Base-by-base conservation (phyloP, 2,797 vertebrate species). In the Sternotherus odoratus region DNA sequence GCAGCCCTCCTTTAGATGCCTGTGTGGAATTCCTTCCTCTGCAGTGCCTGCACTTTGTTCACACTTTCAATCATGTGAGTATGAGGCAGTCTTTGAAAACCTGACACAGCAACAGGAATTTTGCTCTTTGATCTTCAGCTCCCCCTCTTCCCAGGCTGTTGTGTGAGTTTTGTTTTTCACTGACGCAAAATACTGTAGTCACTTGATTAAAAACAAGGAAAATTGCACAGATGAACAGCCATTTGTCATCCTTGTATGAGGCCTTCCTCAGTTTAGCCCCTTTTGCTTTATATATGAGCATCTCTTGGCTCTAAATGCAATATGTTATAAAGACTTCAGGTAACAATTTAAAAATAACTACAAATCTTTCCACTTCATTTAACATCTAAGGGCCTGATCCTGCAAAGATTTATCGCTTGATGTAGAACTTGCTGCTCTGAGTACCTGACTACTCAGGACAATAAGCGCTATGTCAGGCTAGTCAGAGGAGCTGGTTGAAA, bases 101-200 rank as follows among this genome's bases (percentile, higher is more conserved):
- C 1, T 77, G 17, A 50, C 49, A 77, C 4, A 2, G 3, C 19
- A 85, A 77, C 28, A 82, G 69, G 17, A 72, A n/a, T 85, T 86
- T 93, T 88, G 81, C 60, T 28, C 89, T 91, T 94, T 85, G 43
- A 30, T 85, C 92, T 92, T 89, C 74, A 69, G 83, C 48, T 92
- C 77, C 26, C 60, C 12, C 43, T 8, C 49, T 91, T 92, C 51
- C 60, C 69, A 83, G 66, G 30, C 23, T 88, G 51, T 83, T 91
- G 46, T 80, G 46, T 15, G 66, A 39, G 12, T 74, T 74, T 46
- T 74, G 23, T 95, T 94, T 94, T 90, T 87, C 60, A 78, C 60
- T 91, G 63, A 79, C 4, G 8, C 79, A 24, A 82, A 21, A 13
- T 80, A 43, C 43, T 43, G 43, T 43, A 50, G 77, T 87, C 88